Base-by-base conservation (phyloP, 2,888 invertebrate genomes). In the Rotaria socialis region DNA sequence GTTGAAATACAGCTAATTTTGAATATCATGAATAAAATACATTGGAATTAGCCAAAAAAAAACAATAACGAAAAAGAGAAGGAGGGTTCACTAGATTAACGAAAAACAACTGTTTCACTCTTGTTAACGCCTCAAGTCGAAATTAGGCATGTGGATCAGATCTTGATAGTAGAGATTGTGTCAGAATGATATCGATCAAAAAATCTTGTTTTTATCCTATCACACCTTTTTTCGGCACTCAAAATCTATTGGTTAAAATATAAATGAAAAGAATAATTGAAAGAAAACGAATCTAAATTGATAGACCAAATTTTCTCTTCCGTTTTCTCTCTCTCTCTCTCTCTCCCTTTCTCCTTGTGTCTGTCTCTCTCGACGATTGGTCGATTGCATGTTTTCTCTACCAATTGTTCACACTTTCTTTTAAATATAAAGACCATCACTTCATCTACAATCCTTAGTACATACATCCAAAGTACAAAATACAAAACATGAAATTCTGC, bases 141-240 rank as follows among this genome's bases (percentile, higher is more conserved):
- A 41, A 67, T 67, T 67, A 67, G 35, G 27, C 67, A 67, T 67
- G 67, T 67, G 67, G 67, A 67, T 67, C 67, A 67, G 67, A 67
- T 67, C 67, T 67, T 67, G 67, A 67, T 67, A 67, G 27, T 60
- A n/a, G 35, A 67, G 67, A 67, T 67, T 19, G 67, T 67, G 67
- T 67, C 5, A 67, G 67, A 67, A 35, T 27, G 27, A 35, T 67
- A 67, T 67, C 67, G 67, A 35, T 67, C 67, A 67, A 67, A 67
- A 35, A 41, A 67, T 67, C 67, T 67, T 67, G 67, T 67, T 67
- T 35, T 67, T 67, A 67, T 67, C 19, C 67, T 35, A 10, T 67
- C 27, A 41, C 67, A 67, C 67, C 67, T 67, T 67, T 67, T 35
- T 16, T 1, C 7, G 1, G 19, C 35, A 10, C 24, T 67, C 6